Percentiles rank a stretch among this genome's conserved stretches.
These are phyloP conservation scores for Megaceryle maxima DNA, from an alignment of 2,113 vertebrate species.

Conservation along the genomic window DNA sequence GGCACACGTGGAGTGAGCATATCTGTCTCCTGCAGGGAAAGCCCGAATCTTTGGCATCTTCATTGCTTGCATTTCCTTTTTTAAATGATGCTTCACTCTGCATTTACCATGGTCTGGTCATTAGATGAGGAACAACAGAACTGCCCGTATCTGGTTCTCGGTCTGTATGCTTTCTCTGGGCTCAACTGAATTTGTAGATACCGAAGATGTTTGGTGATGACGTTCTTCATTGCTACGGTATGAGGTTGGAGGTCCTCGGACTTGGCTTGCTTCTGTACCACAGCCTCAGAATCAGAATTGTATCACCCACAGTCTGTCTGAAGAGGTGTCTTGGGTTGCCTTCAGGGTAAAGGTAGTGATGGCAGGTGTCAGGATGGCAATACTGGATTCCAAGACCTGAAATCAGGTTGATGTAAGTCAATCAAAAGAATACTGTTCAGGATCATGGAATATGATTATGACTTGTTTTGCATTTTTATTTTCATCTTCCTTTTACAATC, in stretches of 20 bases:
- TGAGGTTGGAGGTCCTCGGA: neutral
- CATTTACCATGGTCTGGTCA: neutral
- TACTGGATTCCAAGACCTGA: neutral
- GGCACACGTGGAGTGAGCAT: neutral
- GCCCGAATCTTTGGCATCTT: neutral
- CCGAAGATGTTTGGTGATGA: neutral
- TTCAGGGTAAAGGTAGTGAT: neutral
- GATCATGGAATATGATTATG: fast-evolving
- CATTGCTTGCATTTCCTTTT: neutral
- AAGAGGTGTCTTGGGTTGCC: neutral
- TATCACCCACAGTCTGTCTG: neutral
- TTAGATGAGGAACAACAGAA: neutral
- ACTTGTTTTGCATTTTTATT: neutral
- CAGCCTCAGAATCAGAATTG: neutral
- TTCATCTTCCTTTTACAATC: neutral
- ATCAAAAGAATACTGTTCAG: neutral
- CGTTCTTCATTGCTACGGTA: neutral
- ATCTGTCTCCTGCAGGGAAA: neutral
- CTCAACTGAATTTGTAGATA: neutral
- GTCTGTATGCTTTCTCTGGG: neutral
- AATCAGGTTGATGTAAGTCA: neutral
- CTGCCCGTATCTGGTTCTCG: neutral
- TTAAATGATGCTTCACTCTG: neutral
- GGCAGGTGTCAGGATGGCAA: neutral
- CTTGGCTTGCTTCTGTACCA: neutral